These are phyloP conservation scores for Anguilla pacifica DNA, from an alignment of 2,797 vertebrate genomes.

Conservation along the genomic window DNA sequence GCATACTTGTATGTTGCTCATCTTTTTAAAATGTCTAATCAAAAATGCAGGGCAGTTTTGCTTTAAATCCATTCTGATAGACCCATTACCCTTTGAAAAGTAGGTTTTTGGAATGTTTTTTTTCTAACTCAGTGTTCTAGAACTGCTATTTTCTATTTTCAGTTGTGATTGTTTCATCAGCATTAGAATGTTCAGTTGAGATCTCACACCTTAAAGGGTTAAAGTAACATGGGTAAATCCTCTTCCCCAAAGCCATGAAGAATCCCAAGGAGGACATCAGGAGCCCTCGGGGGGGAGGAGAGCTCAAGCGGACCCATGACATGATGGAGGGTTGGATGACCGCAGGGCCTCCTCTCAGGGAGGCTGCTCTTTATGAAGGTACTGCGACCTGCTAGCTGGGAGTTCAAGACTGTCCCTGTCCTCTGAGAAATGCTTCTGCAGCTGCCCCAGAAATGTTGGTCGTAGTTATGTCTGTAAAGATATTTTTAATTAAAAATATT, in stretches of 20 bases:
- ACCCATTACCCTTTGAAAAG: too few species aligned
- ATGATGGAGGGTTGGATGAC: constrained; percentile 89
- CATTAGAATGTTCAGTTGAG: too few species aligned
- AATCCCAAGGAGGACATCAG: constrained; percentile 92
- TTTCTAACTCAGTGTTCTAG: too few species aligned
- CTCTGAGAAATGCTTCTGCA: neutral
- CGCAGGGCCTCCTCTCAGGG: constrained; percentile 82
- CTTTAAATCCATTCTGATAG: too few species aligned
- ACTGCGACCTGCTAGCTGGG: constrained; percentile 33
- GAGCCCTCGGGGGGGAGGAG: constrained; percentile 88
- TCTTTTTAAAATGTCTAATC: neutral
- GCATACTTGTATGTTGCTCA: neutral
- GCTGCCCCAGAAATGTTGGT: neutral
- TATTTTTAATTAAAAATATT: too few species aligned
- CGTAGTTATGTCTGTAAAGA: too few species aligned
- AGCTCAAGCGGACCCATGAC: constrained; percentile 93
- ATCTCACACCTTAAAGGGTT: too few species aligned
- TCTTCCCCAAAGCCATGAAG: constrained; percentile 81
- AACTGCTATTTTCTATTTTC: neutral
- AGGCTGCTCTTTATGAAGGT: constrained; percentile 91
- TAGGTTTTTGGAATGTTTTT: too few species aligned
- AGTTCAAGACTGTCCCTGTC: neutral
- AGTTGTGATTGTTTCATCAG: neutral
- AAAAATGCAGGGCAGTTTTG: neutral
- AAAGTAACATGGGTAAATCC: neutral